A percentile compares a stretch with the other conserved stretches of the same genome.
Evolutionary conservation across 2,113 vertebrate genomes (phyloP).

Genomic region (Psammodynastes pulverulentus): DNA sequence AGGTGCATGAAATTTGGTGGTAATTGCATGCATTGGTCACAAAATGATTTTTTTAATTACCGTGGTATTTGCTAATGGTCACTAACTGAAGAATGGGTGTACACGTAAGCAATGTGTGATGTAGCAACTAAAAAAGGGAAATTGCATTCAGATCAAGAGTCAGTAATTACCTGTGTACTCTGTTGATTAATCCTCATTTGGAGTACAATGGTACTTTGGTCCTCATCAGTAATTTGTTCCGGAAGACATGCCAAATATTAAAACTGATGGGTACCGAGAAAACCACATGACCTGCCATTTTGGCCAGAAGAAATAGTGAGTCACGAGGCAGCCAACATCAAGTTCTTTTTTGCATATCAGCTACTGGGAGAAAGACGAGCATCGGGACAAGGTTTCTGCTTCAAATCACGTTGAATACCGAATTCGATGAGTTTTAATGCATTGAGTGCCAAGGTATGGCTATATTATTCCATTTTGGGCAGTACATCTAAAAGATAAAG

Average conservation of each 20-base stretch:
- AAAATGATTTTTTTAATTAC: neutral
- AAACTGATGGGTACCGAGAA: neutral
- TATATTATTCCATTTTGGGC: neutral
- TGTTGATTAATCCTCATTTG: neutral
- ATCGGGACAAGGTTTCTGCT: neutral
- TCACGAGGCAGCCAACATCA: neutral
- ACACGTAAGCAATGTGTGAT: neutral
- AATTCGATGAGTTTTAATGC: neutral
- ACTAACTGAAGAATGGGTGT: neutral
- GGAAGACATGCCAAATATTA: neutral
- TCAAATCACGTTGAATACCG: neutral
- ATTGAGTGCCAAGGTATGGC: neutral
- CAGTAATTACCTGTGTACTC: neutral
- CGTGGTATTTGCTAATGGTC: neutral
- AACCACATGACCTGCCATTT: neutral
- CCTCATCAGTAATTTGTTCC: neutral
- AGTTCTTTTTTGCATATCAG: neutral
- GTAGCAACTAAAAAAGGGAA: neutral
- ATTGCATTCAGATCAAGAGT: neutral
- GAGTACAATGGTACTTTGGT: neutral
- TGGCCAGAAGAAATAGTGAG: neutral
- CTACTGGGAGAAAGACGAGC: neutral
- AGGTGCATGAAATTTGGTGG: neutral
- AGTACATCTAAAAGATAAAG: neutral
- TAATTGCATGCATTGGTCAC: neutral